Conservation (phyloP, 2,888 invertebrate species). For the Yponomeuta evonymella region DNA sequence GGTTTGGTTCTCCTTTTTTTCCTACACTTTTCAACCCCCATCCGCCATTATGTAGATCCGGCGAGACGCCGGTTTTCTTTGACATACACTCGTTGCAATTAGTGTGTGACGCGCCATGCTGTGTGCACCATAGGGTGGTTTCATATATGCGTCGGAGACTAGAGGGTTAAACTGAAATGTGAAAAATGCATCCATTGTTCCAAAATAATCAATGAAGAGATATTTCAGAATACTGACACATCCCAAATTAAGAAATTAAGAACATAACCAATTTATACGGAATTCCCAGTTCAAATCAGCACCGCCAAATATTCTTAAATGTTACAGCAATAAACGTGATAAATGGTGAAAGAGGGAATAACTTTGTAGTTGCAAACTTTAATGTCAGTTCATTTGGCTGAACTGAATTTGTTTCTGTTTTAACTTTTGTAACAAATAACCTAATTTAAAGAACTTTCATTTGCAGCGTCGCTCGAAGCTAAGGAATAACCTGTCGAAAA, state of each 20-base stretch:
- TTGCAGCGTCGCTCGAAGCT: conserved; percentile 9
- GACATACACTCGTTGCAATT: conserved; percentile 73
- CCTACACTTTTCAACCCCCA: conserved; percentile 62
- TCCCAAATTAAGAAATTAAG: no score
- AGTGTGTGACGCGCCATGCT: conserved; percentile 46
- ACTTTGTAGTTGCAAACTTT: conserved; percentile 51
- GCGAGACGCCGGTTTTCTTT: conserved; percentile 72
- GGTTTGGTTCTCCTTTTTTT: conserved; percentile 27
- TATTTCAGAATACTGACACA: neutral
- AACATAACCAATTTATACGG: no score
- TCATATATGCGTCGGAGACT: neutral
- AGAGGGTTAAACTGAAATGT: neutral
- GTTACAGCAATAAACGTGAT: conserved; percentile 52
- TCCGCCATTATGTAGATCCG: conserved; percentile 71
- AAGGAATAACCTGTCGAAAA: conserved; percentile 9
- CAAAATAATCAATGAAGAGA: neutral
- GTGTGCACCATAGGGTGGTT: neutral
- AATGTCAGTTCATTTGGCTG: conserved; percentile 35
- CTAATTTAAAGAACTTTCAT: conserved; percentile 15
- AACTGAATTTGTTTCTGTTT: conserved; percentile 14
- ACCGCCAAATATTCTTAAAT: conserved; percentile 47
- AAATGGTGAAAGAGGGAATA: conserved; percentile 49
- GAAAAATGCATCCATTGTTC: neutral
- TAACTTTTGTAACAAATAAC: conserved; percentile 17
- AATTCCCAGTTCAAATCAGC: conserved; percentile 27